Evolutionary conservation across 2,888 invertebrate genomes (phyloP), one percentile per base, ranked within the genome.

Genomic region (Penaeus monodon): DNA sequence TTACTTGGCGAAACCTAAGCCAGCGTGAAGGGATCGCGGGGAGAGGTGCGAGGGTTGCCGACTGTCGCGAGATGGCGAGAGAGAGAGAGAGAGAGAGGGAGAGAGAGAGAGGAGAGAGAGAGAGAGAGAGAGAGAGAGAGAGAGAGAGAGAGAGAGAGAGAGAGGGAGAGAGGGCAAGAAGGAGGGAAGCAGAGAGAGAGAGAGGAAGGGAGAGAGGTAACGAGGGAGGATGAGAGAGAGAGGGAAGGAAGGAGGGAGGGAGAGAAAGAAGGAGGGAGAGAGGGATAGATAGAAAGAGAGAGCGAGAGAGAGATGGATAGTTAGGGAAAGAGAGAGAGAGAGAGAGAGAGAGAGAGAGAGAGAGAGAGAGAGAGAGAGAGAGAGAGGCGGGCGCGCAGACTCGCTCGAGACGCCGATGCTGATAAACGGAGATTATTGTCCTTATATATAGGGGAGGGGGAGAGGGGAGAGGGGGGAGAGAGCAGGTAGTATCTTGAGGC

Each of bases 341-440:
- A 73, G n/a, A 73, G 14, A n/a, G 73, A 73, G 14, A 73, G 73
- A 20, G 27, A 73, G 73, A n/a, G 73, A 33, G 4, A 73, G 2
- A 33, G 73, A 73, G 73, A 73, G 73, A 73, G 73, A 73, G 33
- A 73, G 73, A 74, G 73, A 74, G 73, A 74, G 73, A 74, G 38
- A 14, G 73, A 73, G 73, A 73, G 73, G 57, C 57, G 57, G 17
- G 57, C 57, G 17, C 57, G 57, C 57, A 44, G 10, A 57, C 57
- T 17, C 57, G 0, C 57, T 57, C 57, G 57, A 57, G 57, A 57
- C 57, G 57, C 57, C 57, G 57, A 57, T 17, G 57, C 57, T 57
- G 57, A 57, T 57, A 57, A 57, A 57, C 1, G 57, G 57, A 17
- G 57, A 57, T 57, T 57, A 17, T 57, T 57, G 57, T 57, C 2